A percentile compares a stretch with the other conserved stretches of the same genome.
phyloP scores from a whole-genome alignment of 2,888 invertebrate species.

The Galerucella pusilla region DNA sequence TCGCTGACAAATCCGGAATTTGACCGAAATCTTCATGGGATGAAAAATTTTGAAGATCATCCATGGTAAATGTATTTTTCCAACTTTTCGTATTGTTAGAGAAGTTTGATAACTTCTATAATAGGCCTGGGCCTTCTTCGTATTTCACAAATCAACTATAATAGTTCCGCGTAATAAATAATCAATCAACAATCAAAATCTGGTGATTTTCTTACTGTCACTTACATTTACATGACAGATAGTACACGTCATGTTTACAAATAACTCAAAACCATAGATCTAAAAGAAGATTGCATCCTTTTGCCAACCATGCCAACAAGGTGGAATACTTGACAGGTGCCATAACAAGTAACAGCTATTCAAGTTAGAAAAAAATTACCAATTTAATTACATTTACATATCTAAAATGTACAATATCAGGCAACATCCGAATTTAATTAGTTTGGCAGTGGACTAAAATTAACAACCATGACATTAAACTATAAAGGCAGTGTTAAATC shows the following conservation, averaged over 20 bases:
- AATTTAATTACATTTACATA: constrained; percentile 30
- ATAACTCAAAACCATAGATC: neutral
- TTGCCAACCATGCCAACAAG: constrained; percentile 19
- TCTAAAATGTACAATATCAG: constrained; percentile 35
- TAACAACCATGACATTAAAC: neutral
- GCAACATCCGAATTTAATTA: constrained; percentile 30
- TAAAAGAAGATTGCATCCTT: neutral
- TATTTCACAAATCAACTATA: neutral
- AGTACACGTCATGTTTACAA: too few relatives aligned
- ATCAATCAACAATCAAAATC: neutral
- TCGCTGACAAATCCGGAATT: constrained; percentile 72
- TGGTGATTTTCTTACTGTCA: neutral
- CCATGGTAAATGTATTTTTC: constrained; percentile 54
- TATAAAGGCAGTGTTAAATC: constrained; percentile 1
- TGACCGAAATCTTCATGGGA: constrained; percentile 71
- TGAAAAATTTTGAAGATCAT: constrained; percentile 62
- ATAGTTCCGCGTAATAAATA: neutral
- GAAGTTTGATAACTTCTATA: neutral
- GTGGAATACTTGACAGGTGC: constrained; percentile 9
- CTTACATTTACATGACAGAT: too few relatives aligned
- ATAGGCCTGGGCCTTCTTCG: neutral
- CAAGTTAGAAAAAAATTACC: constrained; percentile 8
- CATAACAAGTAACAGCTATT: constrained; percentile 15
- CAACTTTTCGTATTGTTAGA: neutral
- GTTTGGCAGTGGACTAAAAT: neutral